Evolutionary conservation across 2,888 invertebrate species (phyloP), one percentile per base, ranked within the genome.

Genomic region (Petrolisthes manimaculis): DNA sequence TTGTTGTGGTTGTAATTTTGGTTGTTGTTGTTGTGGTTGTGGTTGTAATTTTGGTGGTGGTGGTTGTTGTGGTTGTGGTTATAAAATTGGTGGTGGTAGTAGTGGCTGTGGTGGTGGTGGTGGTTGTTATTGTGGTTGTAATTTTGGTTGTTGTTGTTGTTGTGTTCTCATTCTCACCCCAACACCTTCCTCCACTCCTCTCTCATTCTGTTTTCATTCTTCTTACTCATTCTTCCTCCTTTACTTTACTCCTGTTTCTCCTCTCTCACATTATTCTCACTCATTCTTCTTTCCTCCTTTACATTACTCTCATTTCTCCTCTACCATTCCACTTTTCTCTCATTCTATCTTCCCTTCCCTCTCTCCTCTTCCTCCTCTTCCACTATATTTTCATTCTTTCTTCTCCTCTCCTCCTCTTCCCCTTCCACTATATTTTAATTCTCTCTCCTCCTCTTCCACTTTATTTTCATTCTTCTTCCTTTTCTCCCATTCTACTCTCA

Each of bases 361-460:
- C n/a, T n/a, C n/a, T n/a, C n/a, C n/a, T n/a, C 51, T 51, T 77
- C 9, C 9, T 67, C 9, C 9, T 8, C 67, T 14, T 12, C 14
- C 9, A 54, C 77, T 21, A 5, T 4, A 18, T 54, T 77, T 77
- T 54, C 67, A 8, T 51, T 77, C 12, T 9, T 21, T 18, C 54
- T n/a, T n/a, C 77, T 37, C 77, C 53, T 53, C 53, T 54, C 79
- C 55, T n/a, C 79, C 79, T 54, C 79, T 71, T 71, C 71, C 71
- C 71, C n/a, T 71, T n/a, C n/a, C 71, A 18, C 14, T 61, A 61
- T 61, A 61, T 61, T 61, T 56, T 24, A 12, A 21, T 21, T 74
- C 77, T 37, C 77, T 77, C 77, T 56, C 56, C 21, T n/a, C 21
- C 56, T 56, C 4, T 5, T 80, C 14, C 61, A 9, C 61, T 6